A percentile compares a stretch with the other conserved stretches of the same genome.
These are phyloP conservation scores for Meandrusa payeni DNA, from an alignment of 2,888 invertebrate species.

Conservation along the genomic window DNA sequence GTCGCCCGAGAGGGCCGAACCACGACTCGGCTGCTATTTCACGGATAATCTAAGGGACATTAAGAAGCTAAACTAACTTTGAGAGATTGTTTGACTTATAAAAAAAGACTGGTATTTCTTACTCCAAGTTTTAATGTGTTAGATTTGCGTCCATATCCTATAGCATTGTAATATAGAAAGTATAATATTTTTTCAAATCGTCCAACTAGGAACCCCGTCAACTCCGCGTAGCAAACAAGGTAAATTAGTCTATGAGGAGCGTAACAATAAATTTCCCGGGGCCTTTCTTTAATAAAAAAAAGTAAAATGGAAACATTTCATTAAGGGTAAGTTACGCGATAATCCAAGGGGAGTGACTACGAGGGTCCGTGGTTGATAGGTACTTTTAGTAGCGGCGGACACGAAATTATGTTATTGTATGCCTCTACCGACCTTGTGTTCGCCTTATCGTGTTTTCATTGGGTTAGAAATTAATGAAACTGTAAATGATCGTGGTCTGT, in stretches of 20 bases:
- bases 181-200: neutral
- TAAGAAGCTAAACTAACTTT: no score
- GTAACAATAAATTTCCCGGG: conserved; percentile 43
- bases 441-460: conserved; percentile 15
- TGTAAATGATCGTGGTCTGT: conserved; percentile 8
- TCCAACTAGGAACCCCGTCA: conserved; percentile 3
- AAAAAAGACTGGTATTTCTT: no score
- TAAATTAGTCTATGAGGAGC: conserved; percentile 33
- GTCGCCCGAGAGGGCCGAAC: no score
- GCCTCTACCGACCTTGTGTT: neutral
- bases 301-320: conserved; percentile 41
- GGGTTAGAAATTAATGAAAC: conserved; percentile 11
- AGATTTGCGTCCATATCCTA: no score
- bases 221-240: conserved; percentile 11
- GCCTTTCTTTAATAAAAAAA: conserved; percentile 41
- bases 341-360: conserved; percentile 38
- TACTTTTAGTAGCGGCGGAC: conserved; percentile 53
- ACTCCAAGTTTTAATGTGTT: no score
- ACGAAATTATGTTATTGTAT: conserved; percentile 30
- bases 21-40: no score
- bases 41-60: no score
- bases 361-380: conserved; percentile 59
- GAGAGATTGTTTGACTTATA: no score
- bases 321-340: conserved; percentile 49
- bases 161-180: neutral